Percentiles rank a stretch among this genome's conserved stretches.
These are phyloP conservation scores for Psilopogon haemacephalus DNA, from an alignment of 2,113 vertebrate species.

Conservation along the genomic window DNA sequence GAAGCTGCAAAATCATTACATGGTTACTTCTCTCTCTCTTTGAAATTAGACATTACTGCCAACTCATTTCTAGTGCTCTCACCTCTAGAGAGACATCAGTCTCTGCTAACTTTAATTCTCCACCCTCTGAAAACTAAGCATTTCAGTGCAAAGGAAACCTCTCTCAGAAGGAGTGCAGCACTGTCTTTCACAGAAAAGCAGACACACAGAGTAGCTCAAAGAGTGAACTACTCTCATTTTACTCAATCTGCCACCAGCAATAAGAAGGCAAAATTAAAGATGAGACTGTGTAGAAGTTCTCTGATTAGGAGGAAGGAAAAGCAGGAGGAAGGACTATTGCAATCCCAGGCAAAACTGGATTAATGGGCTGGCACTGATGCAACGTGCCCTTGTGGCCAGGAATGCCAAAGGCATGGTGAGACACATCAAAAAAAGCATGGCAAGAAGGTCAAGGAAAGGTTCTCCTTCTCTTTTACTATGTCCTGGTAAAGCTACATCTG, in stretches of 20 bases:
- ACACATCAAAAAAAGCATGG: no score
- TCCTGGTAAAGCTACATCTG: no score
- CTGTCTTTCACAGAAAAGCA: not conserved
- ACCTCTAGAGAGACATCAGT: not conserved
- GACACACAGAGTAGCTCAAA: not conserved
- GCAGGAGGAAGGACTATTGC: not conserved
- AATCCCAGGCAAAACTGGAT: not conserved
- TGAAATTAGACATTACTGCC: not conserved
- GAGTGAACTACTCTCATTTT: not conserved
- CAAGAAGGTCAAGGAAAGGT: no score
- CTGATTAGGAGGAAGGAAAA: not conserved
- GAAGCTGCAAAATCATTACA: not conserved
- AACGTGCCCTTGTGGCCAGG: no score
- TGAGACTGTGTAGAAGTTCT: not conserved
- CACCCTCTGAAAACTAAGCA: not conserved
- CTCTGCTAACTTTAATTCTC: conserved; percentile 7
- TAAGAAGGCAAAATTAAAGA: not conserved
- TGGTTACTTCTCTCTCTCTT: not conserved
- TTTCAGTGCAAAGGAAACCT: not conserved
- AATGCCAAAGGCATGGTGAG: no score
- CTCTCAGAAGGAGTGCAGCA: not conserved
- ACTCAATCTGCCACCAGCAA: not conserved
- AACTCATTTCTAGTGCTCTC: not conserved
- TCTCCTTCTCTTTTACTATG: no score
- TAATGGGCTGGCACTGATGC: not conserved